A percentile compares a stretch with the other conserved stretches of the same genome.
Conservation (phyloP, 2,888 invertebrate species). For the Mycalesis mineus region DNA sequence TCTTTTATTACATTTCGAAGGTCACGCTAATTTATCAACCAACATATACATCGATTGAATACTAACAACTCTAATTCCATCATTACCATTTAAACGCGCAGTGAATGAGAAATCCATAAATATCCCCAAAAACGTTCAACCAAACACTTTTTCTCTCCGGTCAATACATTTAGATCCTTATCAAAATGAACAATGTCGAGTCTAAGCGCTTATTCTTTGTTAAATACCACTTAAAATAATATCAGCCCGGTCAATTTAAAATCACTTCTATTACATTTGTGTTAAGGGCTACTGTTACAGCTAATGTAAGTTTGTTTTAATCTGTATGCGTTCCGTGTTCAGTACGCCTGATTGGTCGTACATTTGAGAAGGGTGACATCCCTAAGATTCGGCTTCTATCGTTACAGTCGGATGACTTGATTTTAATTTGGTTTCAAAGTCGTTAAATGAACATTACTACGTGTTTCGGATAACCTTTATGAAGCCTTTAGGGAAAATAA, state of each 20-base stretch:
- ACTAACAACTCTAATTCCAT: conserved; percentile 22
- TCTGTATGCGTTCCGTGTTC: conserved; percentile 61
- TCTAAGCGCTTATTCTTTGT: conserved; percentile 34
- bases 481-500: conserved; percentile 23
- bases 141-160: conserved; percentile 30
- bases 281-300: conserved; percentile 26
- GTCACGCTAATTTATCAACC: not conserved
- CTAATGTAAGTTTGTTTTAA: conserved; percentile 32
- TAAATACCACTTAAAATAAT: conserved; percentile 23
- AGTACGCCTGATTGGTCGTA: conserved; percentile 62
- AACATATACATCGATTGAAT: conserved; percentile 3
- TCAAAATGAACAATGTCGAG: conserved; percentile 35
- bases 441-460: conserved; percentile 27
- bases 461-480: conserved; percentile 30
- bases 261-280: conserved; percentile 29
- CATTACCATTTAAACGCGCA: conserved; percentile 28
- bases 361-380: conserved; percentile 48
- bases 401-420: conserved; percentile 55
- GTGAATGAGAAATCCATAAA: conserved; percentile 27
- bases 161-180: conserved; percentile 35
- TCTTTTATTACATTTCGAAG: not conserved
- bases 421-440: conserved; percentile 52
- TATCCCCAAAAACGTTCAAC: conserved; percentile 27
- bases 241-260: conserved; percentile 23
- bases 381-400: conserved; percentile 63